Evolutionary conservation across 2,113 vertebrate genomes (phyloP).

Genomic region (Murina feae): DNA sequence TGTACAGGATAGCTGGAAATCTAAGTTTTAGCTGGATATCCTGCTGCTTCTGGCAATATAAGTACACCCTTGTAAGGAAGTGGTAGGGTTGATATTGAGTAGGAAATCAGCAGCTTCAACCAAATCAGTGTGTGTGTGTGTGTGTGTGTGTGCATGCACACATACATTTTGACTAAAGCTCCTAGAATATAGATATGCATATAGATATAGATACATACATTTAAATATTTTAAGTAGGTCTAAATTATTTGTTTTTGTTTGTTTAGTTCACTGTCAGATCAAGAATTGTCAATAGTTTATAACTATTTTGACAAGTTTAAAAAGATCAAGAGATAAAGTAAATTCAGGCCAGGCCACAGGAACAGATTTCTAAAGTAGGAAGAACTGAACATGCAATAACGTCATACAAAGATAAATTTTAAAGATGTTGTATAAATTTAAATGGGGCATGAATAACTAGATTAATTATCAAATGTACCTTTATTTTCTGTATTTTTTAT

Average conservation of each 20-base stretch:
- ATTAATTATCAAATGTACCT: neutral
- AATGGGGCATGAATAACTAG: neutral
- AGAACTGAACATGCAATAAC: neutral
- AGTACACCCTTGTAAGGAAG: neutral
- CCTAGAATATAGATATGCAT: neutral
- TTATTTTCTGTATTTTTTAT: no score
- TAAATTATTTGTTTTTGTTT: neutral
- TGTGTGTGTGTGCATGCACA: neutral
- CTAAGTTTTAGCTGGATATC: neutral
- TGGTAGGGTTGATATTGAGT: neutral
- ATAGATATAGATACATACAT: neutral
- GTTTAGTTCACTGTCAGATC: neutral
- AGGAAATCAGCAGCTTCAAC: neutral
- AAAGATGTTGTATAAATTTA: neutral
- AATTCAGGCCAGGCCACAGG: neutral
- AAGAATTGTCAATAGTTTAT: neutral
- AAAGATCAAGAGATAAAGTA: neutral
- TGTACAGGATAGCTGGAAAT: neutral
- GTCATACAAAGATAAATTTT: neutral
- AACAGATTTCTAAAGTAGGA: constrained; percentile 3
- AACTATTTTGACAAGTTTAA: neutral
- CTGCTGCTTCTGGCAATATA: neutral
- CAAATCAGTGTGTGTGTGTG: neutral
- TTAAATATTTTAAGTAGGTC: neutral
- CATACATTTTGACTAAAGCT: neutral